phyloP scores from a whole-genome alignment of 2,888 invertebrate genomes.

The Thera britannica region DNA sequence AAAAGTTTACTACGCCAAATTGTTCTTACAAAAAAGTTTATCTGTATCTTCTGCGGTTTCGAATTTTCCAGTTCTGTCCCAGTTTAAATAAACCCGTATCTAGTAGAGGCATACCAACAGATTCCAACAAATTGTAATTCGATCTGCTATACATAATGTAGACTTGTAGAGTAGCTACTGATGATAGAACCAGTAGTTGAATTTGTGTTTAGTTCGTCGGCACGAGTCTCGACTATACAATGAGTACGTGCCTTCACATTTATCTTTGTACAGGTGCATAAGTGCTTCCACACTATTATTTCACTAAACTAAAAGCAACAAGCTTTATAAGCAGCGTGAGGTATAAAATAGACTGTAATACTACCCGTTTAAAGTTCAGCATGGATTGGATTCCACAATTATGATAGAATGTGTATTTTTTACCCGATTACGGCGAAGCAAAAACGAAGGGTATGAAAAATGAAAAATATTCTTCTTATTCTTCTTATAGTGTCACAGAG shows the following conservation, averaged over 20 bases:
- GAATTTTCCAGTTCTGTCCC: no score
- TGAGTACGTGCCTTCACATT: slow-evolving; percentile 44
- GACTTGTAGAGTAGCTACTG: background rate
- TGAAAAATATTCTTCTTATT: no score
- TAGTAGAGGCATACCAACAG: no score
- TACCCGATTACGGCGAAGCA: no score
- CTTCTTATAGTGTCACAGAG: no score
- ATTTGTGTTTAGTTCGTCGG: slow-evolving; percentile 24
- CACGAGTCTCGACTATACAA: slow-evolving; percentile 10
- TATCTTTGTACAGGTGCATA: slow-evolving; percentile 78
- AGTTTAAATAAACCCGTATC: no score
- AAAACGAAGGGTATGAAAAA: no score
- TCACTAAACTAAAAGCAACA: slow-evolving; percentile 44
- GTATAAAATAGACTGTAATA: background rate
- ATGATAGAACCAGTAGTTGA: slow-evolving; percentile 35
- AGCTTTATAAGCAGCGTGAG: background rate
- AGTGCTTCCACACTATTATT: slow-evolving; percentile 67
- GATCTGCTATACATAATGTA: background rate
- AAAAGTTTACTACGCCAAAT: no score
- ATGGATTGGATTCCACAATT: background rate
- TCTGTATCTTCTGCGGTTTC: no score
- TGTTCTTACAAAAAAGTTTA: no score
- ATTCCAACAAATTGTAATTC: background rate
- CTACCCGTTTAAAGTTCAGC: background rate
- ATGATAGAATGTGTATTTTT: background rate